Evolutionary conservation across 1,140 invertebrate genomes (phyloP).

Genomic region (Bombyx mori): ASM3026992v2 NC_085115.1:6910001-6910500

Average conservation of each 20-base stretch:
- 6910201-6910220: conserved; percentile 79
- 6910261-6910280: conserved; percentile 80
- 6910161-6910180: conserved; percentile 78
- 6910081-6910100: conserved; percentile 78
- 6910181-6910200: conserved; percentile 77
- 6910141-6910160: conserved; percentile 74
- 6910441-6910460: conserved; percentile 78
- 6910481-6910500: conserved; percentile 78
- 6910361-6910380: conserved; percentile 76
- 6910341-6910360: conserved; percentile 77
- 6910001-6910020: conserved; percentile 57
- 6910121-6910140: conserved; percentile 77
- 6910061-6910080: conserved; percentile 75
- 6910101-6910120: conserved; percentile 73
- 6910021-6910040: conserved; percentile 64
- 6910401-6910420: conserved; percentile 86
- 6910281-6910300: conserved; percentile 79
- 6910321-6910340: conserved; percentile 76
- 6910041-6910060: conserved; percentile 74
- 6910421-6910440: conserved; percentile 74
- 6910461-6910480: conserved; percentile 77
- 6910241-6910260: conserved; percentile 80
- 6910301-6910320: conserved; percentile 75
- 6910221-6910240: conserved; percentile 77
- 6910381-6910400: conserved; percentile 77